Base-by-base conservation (phyloP, 2,888 invertebrate genomes). In the Crocallis elinguaria region DNA sequence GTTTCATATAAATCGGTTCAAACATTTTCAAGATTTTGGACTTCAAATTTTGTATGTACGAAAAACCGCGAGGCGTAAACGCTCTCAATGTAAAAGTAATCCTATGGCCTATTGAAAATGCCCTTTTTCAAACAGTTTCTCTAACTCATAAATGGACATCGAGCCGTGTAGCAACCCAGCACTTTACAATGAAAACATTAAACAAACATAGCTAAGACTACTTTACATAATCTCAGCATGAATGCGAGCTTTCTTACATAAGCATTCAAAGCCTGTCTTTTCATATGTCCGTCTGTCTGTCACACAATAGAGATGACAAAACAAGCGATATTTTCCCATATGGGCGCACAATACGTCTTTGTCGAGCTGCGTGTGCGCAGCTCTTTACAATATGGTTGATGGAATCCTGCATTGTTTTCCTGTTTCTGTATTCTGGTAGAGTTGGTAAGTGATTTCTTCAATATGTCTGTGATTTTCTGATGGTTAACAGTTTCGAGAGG, bases 321-420 rank as follows among this genome's bases (percentile, higher is more conserved):
- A 88, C 87, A 86, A 80, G 82, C 78, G 71, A 86, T 88, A 84
- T 88, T 87, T 89, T 87, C 88, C 86, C 86, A 87, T 90, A 88
- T 84, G 81, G 77, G 83, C 80, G 80, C 78, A 89, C 88, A 89
- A 88, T 86, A 74, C 67, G 52, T 66, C 83, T 84, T 88, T 87
- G 86, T 88, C 64, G 21, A 14, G 51, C 56, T 68, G 72, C 70
- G 62, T 63, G 58, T 54, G 68, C 71, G 74, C 74, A 69, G 64
- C 66, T 64, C 77, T 73, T 69, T 64, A 75, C 77, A 79, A 81
- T 59, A 79, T 74, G 73, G 74, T 73, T 61, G 68, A 70, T 67
- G 64, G 39, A 33, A 25, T 69, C 67, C 62, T 57, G 60, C 71
- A 32, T 12, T 86, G 83, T 85, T 79, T 82, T 79, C 71, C 64